Percentiles rank a stretch among this genome's conserved stretches.
Evolutionary conservation across 53 echinoderm and acorn worm genomes (phyloP).

Genomic region (Patiria pectinifera): DNA sequence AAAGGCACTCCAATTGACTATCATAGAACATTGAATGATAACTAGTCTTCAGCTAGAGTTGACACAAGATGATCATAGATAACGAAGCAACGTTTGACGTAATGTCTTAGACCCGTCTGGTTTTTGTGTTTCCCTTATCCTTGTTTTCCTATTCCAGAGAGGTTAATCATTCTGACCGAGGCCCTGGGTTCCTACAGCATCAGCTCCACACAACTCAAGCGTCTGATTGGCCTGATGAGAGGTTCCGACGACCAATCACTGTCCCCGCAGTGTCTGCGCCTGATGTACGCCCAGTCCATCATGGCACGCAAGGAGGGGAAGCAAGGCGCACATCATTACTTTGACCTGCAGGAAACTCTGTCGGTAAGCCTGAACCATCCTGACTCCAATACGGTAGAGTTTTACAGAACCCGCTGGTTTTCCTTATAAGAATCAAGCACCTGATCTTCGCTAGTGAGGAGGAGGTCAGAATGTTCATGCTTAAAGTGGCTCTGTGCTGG

Average conservation of each 20-base stretch:
- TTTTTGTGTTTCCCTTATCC: not conserved
- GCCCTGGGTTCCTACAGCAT: conserved; percentile 94
- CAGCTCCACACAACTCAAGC: conserved; percentile 87
- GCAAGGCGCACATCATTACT: conserved; percentile 92
- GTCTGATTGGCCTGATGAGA: conserved; percentile 88
- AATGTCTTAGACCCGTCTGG: not conserved
- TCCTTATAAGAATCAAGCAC: too few relatives aligned
- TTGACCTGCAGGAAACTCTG: conserved; percentile 90
- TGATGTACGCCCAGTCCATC: conserved; percentile 86
- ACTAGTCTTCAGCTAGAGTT: too few relatives aligned
- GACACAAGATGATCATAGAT: too few relatives aligned
- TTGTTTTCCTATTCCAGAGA: conserved; percentile 60
- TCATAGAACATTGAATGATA: too few relatives aligned
- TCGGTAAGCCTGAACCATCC: conserved; percentile 70
- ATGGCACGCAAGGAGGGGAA: conserved; percentile 96
- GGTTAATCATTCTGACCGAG: conserved; percentile 84
- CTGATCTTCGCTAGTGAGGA: too few relatives aligned
- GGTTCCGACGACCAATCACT: conserved; percentile 82
- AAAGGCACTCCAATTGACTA: too few relatives aligned
- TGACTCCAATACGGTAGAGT: not conserved
- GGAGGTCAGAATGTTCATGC: too few relatives aligned
- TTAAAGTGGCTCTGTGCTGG: too few relatives aligned
- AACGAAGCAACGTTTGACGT: too few relatives aligned
- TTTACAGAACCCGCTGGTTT: not conserved
- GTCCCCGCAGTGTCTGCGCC: conserved; percentile 77